Percentiles rank a stretch among this genome's conserved stretches.
Conservation (phyloP, 37 sponge, comb jelly and placozoan species). For the Petrosia ficiformis region DNA sequence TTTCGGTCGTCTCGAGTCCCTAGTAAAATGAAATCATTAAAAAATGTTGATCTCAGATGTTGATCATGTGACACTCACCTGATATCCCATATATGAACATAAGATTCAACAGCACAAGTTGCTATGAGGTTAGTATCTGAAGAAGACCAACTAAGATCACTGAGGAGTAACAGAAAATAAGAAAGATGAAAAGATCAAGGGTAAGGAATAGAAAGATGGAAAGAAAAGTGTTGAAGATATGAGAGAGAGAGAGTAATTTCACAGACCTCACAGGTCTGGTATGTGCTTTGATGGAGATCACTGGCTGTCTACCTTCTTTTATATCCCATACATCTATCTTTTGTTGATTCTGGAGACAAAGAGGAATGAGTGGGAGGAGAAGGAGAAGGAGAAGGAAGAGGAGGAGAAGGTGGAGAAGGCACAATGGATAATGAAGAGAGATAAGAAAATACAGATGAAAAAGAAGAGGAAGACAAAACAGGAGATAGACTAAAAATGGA, state of each 20-base stretch:
- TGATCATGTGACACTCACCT: constrained; percentile 36
- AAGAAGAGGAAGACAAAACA: neutral
- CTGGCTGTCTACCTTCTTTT: constrained; percentile 51
- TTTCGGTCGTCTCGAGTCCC: constrained; percentile 37
- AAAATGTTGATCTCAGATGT: neutral
- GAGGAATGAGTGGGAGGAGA: too few species aligned
- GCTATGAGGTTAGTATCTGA: constrained; percentile 59
- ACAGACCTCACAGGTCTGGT: constrained; percentile 69
- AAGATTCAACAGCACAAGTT: constrained; percentile 81
- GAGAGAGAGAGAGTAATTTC: neutral
- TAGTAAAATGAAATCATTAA: neutral
- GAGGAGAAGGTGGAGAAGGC: too few species aligned
- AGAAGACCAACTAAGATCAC: constrained; percentile 83
- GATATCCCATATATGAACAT: constrained; percentile 83
- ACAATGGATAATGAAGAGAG: neutral
- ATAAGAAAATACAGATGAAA: neutral
- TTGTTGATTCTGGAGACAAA: constrained; percentile 56
- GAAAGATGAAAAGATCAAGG: neutral
- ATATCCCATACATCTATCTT: constrained; percentile 83
- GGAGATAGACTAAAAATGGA: too few species aligned
- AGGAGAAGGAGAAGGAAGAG: neutral
- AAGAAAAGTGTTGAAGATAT: neutral
- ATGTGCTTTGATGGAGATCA: constrained; percentile 72
- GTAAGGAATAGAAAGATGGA: neutral
- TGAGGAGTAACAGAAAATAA: neutral